phyloP scores from a whole-genome alignment of 2,888 invertebrate species.

The Dioctria linearis region DNA sequence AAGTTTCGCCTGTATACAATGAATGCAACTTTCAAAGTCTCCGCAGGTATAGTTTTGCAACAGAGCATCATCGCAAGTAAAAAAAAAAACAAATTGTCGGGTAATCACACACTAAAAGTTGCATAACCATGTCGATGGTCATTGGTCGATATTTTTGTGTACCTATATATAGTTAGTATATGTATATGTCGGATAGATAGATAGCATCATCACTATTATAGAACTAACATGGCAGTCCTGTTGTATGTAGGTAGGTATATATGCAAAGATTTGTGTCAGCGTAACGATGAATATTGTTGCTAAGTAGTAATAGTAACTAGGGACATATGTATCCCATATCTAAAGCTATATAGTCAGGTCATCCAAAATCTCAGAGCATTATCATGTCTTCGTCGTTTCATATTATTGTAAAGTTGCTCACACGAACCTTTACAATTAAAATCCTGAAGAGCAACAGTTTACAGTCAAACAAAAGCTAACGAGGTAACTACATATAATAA shows the following conservation, averaged over 20 bases:
- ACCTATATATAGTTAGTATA: neutral
- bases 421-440: slow-evolving; percentile 21
- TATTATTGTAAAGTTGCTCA: neutral
- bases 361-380: neutral
- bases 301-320: neutral
- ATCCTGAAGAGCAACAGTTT: slow-evolving; percentile 37
- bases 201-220: too few species aligned
- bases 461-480: slow-evolving; percentile 14
- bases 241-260: neutral
- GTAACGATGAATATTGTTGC: neutral
- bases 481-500: slow-evolving; percentile 34
- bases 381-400: neutral
- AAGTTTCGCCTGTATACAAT: neutral
- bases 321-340: too few species aligned
- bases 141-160: too few species aligned
- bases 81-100: too few species aligned
- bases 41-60: neutral
- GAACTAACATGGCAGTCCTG: too few species aligned
- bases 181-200: neutral
- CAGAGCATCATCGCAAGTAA: neutral
- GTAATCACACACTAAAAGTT: neutral
- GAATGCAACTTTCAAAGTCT: neutral
- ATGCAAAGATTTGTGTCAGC: neutral
- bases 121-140: neutral
- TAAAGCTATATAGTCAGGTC: neutral